These are phyloP conservation scores for Sphyrna mokarran DNA, from an alignment of 2,113 vertebrate genomes.

Conservation along the genomic window DNA sequence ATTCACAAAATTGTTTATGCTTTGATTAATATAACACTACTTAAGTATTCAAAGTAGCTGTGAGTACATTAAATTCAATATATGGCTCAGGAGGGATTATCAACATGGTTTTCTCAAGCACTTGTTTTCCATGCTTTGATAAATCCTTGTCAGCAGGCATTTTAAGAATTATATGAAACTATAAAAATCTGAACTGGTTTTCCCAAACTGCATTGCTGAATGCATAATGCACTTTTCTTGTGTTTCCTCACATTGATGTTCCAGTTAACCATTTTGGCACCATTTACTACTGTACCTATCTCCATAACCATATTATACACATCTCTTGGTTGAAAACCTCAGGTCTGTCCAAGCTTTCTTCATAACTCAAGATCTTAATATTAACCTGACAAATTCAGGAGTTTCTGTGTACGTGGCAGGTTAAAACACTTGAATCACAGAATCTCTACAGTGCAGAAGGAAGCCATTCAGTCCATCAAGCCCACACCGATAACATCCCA, in stretches of 20 bases:
- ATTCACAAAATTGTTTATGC: neutral
- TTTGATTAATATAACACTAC: conserved; percentile 14
- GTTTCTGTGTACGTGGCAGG: neutral
- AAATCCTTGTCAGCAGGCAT: conserved; percentile 21
- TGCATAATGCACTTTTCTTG: neutral
- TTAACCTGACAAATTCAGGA: neutral
- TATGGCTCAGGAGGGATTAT: conserved; percentile 13
- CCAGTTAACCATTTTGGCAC: neutral
- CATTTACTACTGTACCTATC: neutral
- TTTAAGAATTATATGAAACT: conserved; percentile 18
- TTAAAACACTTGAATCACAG: neutral
- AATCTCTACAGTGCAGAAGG: too few species aligned
- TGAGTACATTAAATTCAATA: conserved; percentile 29
- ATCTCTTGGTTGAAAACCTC: neutral
- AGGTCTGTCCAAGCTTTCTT: neutral
- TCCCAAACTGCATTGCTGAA: neutral
- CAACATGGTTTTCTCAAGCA: neutral
- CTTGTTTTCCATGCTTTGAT: conserved; percentile 26
- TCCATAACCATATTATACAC: neutral
- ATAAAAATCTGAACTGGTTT: conserved; percentile 19
- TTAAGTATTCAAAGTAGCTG: conserved; percentile 26
- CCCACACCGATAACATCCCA: too few species aligned
- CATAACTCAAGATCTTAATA: neutral
- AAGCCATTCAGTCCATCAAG: too few species aligned
- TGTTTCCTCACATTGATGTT: neutral